Conservation (phyloP, 2,113 vertebrate species). For the Pseudorectes ferrugineus region DNA sequence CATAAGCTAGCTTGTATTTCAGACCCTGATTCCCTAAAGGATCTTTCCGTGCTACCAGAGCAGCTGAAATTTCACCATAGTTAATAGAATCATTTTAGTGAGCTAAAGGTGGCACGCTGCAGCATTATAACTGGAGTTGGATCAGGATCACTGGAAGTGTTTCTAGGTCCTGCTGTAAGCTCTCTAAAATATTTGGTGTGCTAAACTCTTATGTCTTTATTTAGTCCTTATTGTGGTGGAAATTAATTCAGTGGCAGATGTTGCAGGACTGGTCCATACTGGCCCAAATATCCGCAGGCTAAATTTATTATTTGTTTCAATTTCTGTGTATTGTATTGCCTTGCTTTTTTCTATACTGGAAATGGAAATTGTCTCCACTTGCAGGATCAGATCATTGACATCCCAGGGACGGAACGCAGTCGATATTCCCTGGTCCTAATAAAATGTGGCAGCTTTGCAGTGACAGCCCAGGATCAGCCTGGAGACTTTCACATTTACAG, state of each 20-base stretch:
- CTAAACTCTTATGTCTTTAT: neutral
- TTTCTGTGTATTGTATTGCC: neutral
- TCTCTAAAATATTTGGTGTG: neutral
- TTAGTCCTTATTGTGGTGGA: neutral
- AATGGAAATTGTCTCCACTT: neutral
- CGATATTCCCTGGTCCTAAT: neutral
- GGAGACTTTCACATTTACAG: neutral
- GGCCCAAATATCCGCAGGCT: neutral
- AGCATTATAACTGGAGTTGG: neutral
- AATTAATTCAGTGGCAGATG: neutral
- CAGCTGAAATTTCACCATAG: neutral
- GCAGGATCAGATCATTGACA: neutral
- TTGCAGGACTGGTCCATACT: neutral
- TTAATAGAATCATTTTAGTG: neutral
- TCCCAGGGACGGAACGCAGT: neutral
- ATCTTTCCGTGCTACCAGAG: neutral
- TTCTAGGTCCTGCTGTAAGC: neutral
- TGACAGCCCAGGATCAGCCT: neutral
- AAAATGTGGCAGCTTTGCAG: conserved; percentile 6
- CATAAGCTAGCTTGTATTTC: neutral
- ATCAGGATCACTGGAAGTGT: neutral
- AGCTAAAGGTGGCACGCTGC: neutral
- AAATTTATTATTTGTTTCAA: too few relatives aligned
- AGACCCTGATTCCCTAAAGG: neutral
- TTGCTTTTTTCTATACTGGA: neutral